phyloP scores from a whole-genome alignment of 2,888 invertebrate species.

The Cacoxenus indagator region DNA sequence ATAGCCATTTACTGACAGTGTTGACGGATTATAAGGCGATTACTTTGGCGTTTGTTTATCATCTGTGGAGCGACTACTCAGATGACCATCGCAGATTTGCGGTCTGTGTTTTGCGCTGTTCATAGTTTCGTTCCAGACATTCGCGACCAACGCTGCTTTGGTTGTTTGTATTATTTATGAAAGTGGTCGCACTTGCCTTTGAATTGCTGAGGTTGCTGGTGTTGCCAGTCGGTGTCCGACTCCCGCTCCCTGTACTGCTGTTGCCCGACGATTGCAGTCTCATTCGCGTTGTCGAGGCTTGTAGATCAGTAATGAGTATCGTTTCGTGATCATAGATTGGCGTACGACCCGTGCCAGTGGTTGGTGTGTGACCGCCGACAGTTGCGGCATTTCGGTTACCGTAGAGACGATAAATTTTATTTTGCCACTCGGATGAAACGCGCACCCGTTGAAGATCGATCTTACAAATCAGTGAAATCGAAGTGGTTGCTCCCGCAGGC shows the following conservation, averaged over 20 bases:
- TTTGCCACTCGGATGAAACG: conserved; percentile 62
- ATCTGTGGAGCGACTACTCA: conserved; percentile 54
- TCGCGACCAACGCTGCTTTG: conserved; percentile 28
- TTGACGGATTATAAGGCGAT: conserved; percentile 13
- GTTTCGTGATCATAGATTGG: conserved; percentile 46
- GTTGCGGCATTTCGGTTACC: conserved; percentile 17
- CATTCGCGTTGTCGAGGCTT: conserved; percentile 36
- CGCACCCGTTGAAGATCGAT: conserved; percentile 66
- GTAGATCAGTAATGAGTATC: conserved; percentile 45
- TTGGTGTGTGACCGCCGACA: conserved; percentile 28
- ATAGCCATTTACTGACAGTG: conserved; percentile 46
- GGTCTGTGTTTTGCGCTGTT: conserved; percentile 35
- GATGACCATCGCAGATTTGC: conserved; percentile 43
- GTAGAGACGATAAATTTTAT: conserved; percentile 57
- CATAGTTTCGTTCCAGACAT: conserved; percentile 31
- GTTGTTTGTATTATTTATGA: too few species aligned
- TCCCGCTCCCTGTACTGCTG: conserved; percentile 43
- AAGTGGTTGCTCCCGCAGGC: conserved; percentile 48
- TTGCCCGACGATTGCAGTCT: conserved; percentile 29
- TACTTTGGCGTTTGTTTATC: conserved; percentile 58
- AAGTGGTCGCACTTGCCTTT: too few species aligned
- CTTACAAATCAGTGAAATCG: conserved; percentile 63
- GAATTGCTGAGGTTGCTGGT: too few species aligned
- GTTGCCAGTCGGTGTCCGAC: conserved; percentile 33
- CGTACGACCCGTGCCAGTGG: conserved; percentile 35